phyloP scores from a whole-genome alignment of 2,113 vertebrate genomes.

The Hippocampus mohnikei region DNA sequence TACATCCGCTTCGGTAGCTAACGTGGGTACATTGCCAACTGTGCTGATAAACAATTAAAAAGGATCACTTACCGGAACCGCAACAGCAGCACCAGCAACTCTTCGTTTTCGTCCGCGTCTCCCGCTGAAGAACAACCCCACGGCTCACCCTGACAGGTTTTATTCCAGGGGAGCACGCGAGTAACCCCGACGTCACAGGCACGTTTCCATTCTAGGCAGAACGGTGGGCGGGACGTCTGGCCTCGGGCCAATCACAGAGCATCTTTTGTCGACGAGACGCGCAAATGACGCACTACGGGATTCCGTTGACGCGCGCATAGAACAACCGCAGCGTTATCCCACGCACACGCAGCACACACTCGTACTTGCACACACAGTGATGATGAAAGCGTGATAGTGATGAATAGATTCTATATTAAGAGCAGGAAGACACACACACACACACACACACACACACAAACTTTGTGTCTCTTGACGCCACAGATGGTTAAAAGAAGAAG shows the following conservation, averaged over 20 bases:
- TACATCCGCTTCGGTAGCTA: background rate
- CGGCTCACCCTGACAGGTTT: background rate
- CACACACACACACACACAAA: background rate
- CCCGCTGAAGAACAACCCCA: slow-evolving; percentile 29
- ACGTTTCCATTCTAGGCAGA: slow-evolving; percentile 72
- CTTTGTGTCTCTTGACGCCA: background rate
- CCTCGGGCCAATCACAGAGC: slow-evolving; percentile 65
- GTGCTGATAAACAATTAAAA: background rate
- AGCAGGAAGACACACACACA: background rate
- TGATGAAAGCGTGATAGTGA: slow-evolving; percentile 2
- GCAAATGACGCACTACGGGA: slow-evolving; percentile 88
- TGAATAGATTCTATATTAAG: slow-evolving; percentile 6
- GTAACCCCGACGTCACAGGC: slow-evolving; percentile 78
- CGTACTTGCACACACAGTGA: background rate
- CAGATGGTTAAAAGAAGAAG: background rate
- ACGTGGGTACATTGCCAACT: too few relatives aligned
- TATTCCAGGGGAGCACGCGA: slow-evolving; percentile 44
- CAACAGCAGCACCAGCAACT: slow-evolving; percentile 33
- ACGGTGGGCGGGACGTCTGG: slow-evolving; percentile 80
- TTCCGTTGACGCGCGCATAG: slow-evolving; percentile 91
- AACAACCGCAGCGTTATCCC: slow-evolving; percentile 49
- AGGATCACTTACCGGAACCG: slow-evolving; percentile 52
- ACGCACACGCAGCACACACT: slow-evolving; percentile 3
- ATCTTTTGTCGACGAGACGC: slow-evolving; percentile 59
- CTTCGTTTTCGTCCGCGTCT: slow-evolving; percentile 30